Percentiles rank a stretch among this genome's conserved stretches.
phyloP scores from a whole-genome alignment of 1,140 invertebrate genomes.

The Drosophila ambigua region DNA sequence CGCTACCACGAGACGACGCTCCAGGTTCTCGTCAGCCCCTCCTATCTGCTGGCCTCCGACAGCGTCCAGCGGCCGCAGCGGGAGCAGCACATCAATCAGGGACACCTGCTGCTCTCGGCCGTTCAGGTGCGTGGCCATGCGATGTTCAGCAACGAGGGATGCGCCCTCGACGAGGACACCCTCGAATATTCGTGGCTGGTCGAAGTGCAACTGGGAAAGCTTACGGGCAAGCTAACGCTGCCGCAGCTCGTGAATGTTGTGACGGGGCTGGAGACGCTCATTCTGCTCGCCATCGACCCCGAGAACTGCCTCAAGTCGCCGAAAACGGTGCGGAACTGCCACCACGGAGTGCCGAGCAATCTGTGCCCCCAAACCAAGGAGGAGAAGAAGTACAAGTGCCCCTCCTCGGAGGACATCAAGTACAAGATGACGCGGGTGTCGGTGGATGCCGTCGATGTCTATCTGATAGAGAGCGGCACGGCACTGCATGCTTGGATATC shows the following conservation, averaged over 20 bases:
- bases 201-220: slow-evolving; percentile 92
- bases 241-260: slow-evolving; percentile 94
- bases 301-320: slow-evolving; percentile 95
- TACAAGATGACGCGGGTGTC: slow-evolving; percentile 96
- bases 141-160: slow-evolving; percentile 97
- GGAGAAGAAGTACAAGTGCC: slow-evolving; percentile 90
- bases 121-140: slow-evolving; percentile 97
- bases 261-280: slow-evolving; percentile 94
- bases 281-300: slow-evolving; percentile 92
- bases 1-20: slow-evolving; percentile 95
- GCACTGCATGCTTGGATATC: slow-evolving; percentile 94
- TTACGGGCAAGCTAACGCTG: slow-evolving; percentile 91
- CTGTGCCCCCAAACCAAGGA: slow-evolving; percentile 90
- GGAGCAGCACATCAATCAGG: slow-evolving; percentile 93
- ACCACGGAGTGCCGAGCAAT: slow-evolving; percentile 92
- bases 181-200: slow-evolving; percentile 98
- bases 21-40: slow-evolving; percentile 95
- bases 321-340: slow-evolving; percentile 90
- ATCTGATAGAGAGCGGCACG: slow-evolving; percentile 94
- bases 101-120: slow-evolving; percentile 94
- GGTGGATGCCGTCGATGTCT: slow-evolving; percentile 95
- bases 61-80: slow-evolving; percentile 87
- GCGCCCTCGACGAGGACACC: slow-evolving; percentile 95
- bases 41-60: slow-evolving; percentile 92
- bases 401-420: slow-evolving; percentile 95